A percentile compares a stretch with the other conserved stretches of the same genome.
These are phyloP conservation scores for Xiphophorus hellerii DNA, from an alignment of 2,113 vertebrate species.

Conservation along the genomic window DNA sequence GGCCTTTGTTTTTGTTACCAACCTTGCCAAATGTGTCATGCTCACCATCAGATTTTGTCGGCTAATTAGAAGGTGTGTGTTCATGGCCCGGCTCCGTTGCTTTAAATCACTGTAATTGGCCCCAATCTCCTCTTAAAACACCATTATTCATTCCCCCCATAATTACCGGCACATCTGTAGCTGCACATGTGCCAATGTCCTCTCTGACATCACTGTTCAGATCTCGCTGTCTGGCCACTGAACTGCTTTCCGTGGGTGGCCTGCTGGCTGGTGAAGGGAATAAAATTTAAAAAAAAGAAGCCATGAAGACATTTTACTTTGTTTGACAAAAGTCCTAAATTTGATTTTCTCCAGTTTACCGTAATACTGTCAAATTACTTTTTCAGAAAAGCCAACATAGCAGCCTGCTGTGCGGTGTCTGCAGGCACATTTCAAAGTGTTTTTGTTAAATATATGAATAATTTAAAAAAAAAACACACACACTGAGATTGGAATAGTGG, in stretches of 20 bases:
- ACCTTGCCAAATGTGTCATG: conserved; percentile 60
- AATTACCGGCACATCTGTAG: conserved; percentile 79
- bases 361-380: conserved; percentile 22
- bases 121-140: conserved; percentile 76
- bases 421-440: conserved; percentile 42
- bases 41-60: conserved; percentile 34
- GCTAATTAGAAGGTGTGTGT: conserved; percentile 71
- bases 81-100: conserved; percentile 52
- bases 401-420: conserved; percentile 36
- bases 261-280: conserved; percentile 1
- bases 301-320: conserved; percentile 12
- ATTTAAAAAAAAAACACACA: conserved; percentile 18
- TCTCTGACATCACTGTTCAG: conserved; percentile 59
- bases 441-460: conserved; percentile 38
- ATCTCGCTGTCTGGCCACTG: conserved; percentile 7
- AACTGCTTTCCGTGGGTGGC: conserved; percentile 13
- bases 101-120: conserved; percentile 78
- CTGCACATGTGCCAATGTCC: conserved; percentile 53
- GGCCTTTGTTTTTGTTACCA: conserved; percentile 55
- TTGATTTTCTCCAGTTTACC: background rate
- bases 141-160: conserved; percentile 67
- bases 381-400: conserved; percentile 29
- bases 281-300: background rate
- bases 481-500: conserved; percentile 11
- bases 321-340: conserved; percentile 16